Conservation (phyloP, 2,797 vertebrate species). For the Premnoplex brunnescens region DNA sequence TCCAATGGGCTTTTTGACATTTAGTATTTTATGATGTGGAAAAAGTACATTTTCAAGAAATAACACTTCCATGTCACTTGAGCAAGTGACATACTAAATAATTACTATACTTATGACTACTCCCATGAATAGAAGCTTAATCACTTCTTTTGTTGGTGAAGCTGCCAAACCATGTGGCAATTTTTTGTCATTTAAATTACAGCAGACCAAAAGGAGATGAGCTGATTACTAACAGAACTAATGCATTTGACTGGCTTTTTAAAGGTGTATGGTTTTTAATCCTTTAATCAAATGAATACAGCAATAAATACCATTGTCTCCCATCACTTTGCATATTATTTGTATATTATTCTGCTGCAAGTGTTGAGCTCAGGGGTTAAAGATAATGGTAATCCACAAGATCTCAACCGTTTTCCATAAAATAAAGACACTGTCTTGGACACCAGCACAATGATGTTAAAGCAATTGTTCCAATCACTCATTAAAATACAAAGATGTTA, state of each 20-base stretch:
- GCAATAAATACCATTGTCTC: not conserved
- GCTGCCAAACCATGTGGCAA: not conserved
- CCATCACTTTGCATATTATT: not conserved
- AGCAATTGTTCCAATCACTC: not conserved
- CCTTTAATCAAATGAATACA: not conserved
- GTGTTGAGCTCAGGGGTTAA: not conserved
- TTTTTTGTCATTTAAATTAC: not conserved
- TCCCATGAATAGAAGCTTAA: not conserved
- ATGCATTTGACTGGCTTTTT: not conserved
- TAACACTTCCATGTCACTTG: not conserved
- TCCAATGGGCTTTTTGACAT: not conserved
- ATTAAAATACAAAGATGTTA: not conserved
- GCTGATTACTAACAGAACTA: not conserved
- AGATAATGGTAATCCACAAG: not conserved
- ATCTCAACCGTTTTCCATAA: not conserved
- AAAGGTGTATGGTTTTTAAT: not conserved
- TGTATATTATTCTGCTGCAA: not conserved
- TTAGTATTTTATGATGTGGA: not conserved
- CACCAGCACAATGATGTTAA: not conserved
- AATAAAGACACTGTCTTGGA: not conserved
- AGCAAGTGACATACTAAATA: not conserved
- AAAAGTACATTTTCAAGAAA: not conserved
- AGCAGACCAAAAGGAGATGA: not conserved
- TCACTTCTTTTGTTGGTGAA: not conserved
- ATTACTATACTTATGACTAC: not conserved